A percentile compares a stretch with the other conserved stretches of the same genome.
Evolutionary conservation across 1,140 invertebrate genomes (phyloP).

Genomic region (Eriosoma lanigerum): DNA sequence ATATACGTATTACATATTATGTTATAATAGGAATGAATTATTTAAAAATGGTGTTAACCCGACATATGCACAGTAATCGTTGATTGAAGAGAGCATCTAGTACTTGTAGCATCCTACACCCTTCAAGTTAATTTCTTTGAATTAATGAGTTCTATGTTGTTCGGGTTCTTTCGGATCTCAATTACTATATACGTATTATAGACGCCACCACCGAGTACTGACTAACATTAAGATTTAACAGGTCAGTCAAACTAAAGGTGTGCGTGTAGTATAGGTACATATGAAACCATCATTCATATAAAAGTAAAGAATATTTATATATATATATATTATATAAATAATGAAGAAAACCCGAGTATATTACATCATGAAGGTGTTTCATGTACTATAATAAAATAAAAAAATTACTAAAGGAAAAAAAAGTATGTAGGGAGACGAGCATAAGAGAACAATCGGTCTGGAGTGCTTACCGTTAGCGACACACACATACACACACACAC

Average conservation of each 20-base stretch:
- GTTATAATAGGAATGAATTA: neutral
- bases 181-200: neutral
- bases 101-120: neutral
- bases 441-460: slow-evolving; percentile 19
- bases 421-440: neutral
- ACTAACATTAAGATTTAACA: neutral
- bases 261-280: neutral
- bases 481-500: neutral
- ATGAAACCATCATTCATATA: neutral
- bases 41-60: neutral
- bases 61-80: no score
- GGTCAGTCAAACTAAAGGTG: neutral
- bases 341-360: neutral
- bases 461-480: slow-evolving; percentile 36
- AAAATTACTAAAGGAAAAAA: slow-evolving; percentile 19
- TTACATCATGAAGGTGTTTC: neutral
- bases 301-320: neutral
- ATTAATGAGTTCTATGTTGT: slow-evolving; percentile 3
- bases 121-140: neutral
- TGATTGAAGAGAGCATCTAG: neutral
- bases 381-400: neutral
- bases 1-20: neutral
- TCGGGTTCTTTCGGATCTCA: no score
- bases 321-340: no score
- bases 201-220: neutral